A percentile compares a stretch with the other conserved stretches of the same genome.
These are phyloP conservation scores for Cryptus armator DNA, from an alignment of 2,888 invertebrate genomes.

Conservation along the genomic window DNA sequence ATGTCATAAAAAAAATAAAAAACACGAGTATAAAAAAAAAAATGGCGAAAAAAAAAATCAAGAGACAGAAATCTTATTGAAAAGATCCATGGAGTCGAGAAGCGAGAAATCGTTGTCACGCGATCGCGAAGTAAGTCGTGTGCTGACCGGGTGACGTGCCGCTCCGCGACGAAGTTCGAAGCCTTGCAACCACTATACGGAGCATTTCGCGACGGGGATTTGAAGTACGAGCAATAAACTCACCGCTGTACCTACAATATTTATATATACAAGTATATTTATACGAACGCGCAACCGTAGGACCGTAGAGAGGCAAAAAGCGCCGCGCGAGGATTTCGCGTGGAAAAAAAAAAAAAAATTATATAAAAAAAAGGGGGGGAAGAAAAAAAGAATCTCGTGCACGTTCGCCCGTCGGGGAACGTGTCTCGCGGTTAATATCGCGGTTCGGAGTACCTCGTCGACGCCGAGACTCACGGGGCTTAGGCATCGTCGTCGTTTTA, in stretches of 20 bases:
- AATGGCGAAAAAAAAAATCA: constrained; percentile 12
- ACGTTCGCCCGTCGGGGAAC: constrained; percentile 62
- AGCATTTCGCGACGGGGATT: constrained; percentile 50
- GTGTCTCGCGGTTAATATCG: constrained; percentile 59
- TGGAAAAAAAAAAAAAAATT: constrained; percentile 17
- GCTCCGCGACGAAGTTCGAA: constrained; percentile 51
- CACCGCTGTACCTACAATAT: constrained; percentile 61
- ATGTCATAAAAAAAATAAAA: constrained; percentile 24
- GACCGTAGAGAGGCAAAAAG: constrained; percentile 48
- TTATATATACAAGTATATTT: constrained; percentile 61
- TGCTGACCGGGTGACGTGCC: constrained; percentile 56
- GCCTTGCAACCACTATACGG: constrained; percentile 26
- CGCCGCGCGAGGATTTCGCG: neutral
- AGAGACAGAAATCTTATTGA: constrained; percentile 58
- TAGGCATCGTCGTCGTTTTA: constrained; percentile 75
- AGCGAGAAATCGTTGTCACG: constrained; percentile 69
- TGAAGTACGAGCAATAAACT: constrained; percentile 68
- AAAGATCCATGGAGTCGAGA: constrained; percentile 55
- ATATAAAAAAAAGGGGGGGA: constrained; percentile 29
- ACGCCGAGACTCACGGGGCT: constrained; percentile 24
- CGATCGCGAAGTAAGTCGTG: constrained; percentile 68
- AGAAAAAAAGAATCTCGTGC: constrained; percentile 50
- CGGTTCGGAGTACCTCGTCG: constrained; percentile 42
- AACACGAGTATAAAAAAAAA: neutral
- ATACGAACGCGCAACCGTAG: constrained; percentile 39